These are phyloP conservation scores for Pelmatolapia mariae DNA, from an alignment of 2,113 vertebrate species.

Conservation along the genomic window DNA sequence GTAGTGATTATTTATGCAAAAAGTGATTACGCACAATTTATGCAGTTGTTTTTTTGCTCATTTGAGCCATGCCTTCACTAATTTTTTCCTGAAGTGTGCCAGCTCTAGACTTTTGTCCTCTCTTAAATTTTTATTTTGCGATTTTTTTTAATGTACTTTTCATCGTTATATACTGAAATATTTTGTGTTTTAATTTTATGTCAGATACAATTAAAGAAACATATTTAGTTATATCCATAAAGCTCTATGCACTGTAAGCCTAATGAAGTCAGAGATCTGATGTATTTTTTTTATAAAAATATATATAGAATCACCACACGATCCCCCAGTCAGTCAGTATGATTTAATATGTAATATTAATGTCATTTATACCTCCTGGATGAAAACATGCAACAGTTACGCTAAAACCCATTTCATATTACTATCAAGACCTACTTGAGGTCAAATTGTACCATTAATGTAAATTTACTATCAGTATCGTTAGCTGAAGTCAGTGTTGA, in stretches of 20 bases:
- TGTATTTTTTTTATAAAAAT: neutral
- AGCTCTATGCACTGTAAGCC: neutral
- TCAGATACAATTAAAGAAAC: neutral
- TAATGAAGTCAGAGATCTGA: neutral
- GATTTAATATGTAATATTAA: neutral
- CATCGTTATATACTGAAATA: neutral
- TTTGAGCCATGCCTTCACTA: neutral
- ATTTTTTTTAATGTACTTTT: neutral
- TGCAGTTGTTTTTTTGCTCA: neutral
- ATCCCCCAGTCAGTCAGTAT: neutral
- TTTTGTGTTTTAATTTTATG: neutral
- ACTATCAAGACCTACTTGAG: neutral
- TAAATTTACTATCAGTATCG: neutral
- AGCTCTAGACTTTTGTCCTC: neutral
- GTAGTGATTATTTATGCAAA: neutral
- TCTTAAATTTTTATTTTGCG: neutral
- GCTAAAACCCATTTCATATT: neutral
- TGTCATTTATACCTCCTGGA: neutral
- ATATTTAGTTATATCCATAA: neutral
- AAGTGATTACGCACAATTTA: neutral
- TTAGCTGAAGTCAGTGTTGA: neutral
- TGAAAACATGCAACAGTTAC: neutral
- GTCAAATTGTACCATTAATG: conserved; percentile 9
- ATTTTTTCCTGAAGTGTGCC: neutral
- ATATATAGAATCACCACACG: neutral